These are phyloP conservation scores for Parasteatoda lunata DNA, from an alignment of 2,888 invertebrate species.

Conservation along the genomic window DNA sequence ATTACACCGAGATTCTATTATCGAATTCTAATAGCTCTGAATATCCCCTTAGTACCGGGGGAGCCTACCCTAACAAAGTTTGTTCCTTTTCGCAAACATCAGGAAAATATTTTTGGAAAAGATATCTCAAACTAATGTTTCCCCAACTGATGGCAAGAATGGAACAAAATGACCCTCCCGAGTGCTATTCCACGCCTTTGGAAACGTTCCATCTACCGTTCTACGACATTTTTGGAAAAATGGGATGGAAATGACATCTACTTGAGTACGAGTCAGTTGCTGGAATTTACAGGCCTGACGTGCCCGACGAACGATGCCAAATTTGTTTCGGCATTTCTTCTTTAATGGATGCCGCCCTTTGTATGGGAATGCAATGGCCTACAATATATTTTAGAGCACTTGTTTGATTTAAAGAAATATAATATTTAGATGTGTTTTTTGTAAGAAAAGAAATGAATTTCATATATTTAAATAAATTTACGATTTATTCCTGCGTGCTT, in stretches of 20 bases:
- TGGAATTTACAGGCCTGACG: neutral
- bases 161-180: neutral
- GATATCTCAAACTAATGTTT: neutral
- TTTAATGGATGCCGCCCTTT: neutral
- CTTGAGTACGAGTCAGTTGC: constrained; percentile 13
- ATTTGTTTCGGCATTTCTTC: constrained; percentile 14
- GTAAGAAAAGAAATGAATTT: too few relatives aligned
- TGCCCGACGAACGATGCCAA: neutral
- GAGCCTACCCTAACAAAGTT: neutral
- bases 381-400: too few relatives aligned
- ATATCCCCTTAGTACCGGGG: too few relatives aligned
- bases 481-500: too few relatives aligned
- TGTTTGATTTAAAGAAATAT: too few relatives aligned
- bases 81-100: neutral
- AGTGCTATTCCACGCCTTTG: neutral
- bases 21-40: too few relatives aligned
- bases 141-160: neutral
- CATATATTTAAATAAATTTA: too few relatives aligned
- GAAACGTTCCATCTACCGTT: neutral
- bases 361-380: too few relatives aligned
- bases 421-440: too few relatives aligned
- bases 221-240: neutral
- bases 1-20: too few relatives aligned
- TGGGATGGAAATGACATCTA: constrained; percentile 34
- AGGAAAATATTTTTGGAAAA: neutral